A percentile compares a stretch with the other conserved stretches of the same genome.
Conservation (phyloP, 2,113 vertebrate genomes). For the Columba livia region DNA sequence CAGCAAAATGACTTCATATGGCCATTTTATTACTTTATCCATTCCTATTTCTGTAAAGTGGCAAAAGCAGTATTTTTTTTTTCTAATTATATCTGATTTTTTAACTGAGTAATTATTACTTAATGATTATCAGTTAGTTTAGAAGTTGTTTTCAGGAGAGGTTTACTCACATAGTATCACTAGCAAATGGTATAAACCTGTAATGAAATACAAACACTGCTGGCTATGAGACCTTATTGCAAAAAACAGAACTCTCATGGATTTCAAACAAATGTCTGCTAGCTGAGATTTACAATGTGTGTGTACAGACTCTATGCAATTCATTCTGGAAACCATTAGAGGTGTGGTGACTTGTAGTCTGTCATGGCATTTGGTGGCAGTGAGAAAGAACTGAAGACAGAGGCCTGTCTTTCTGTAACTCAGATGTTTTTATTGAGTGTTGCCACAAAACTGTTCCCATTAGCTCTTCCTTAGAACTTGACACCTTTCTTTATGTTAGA, state of each 20-base stretch:
- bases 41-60: neutral
- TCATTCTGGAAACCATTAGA: neutral
- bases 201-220: neutral
- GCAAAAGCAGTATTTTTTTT: neutral
- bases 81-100: neutral
- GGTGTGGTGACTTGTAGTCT: neutral
- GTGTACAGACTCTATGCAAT: neutral
- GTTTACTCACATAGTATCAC: neutral
- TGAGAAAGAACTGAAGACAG: neutral
- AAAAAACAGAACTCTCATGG: neutral
- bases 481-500: neutral
- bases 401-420: neutral
- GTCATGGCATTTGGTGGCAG: neutral
- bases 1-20: neutral
- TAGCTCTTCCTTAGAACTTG: neutral
- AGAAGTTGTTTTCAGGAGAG: neutral
- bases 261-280: neutral
- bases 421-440: fast-evolving
- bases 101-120: neutral
- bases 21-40: neutral
- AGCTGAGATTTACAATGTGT: neutral
- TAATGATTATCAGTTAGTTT: neutral
- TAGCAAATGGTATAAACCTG: neutral
- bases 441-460: neutral
- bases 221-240: neutral